Conservation (phyloP, 2,888 invertebrate genomes). For the Gnatocerus cornutus region DNA sequence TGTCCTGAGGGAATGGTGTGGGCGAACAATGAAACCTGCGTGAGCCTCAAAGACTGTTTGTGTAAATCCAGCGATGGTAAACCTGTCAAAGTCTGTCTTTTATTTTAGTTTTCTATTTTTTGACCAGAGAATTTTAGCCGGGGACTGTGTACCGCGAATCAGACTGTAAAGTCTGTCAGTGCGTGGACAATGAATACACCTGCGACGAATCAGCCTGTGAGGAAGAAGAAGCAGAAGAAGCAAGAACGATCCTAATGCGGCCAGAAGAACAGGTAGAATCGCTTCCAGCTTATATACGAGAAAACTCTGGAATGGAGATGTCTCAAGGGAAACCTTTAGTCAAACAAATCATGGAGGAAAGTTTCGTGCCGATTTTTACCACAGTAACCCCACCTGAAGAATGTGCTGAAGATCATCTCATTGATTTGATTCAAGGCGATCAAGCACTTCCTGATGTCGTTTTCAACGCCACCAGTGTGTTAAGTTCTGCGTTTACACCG, state of each 20-base stretch:
- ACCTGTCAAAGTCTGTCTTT: slow-evolving; percentile 75
- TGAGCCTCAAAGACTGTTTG: slow-evolving; percentile 82
- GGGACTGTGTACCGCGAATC: slow-evolving; percentile 77
- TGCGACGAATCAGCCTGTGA: slow-evolving; percentile 77
- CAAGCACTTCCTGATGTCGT: slow-evolving; percentile 72
- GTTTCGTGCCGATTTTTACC: slow-evolving; percentile 42
- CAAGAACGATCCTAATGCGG: too few relatives aligned
- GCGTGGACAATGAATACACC: slow-evolving; percentile 82
- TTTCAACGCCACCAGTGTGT: slow-evolving; percentile 76
- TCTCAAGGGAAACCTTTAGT: not conserved
- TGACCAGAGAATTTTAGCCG: slow-evolving; percentile 62
- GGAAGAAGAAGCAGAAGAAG: not conserved
- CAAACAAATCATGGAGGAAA: not conserved
- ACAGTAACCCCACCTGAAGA: slow-evolving; percentile 71
- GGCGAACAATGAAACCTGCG: slow-evolving; percentile 84
- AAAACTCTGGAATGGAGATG: not conserved
- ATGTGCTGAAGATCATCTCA: slow-evolving; percentile 70
- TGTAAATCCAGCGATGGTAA: slow-evolving; percentile 80
- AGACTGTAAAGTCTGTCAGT: slow-evolving; percentile 85
- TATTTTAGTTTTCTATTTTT: not conserved
- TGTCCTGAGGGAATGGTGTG: slow-evolving; percentile 79
- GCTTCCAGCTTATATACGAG: not conserved
- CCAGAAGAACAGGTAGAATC: not conserved
- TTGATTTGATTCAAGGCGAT: slow-evolving; percentile 72
- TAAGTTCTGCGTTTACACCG: slow-evolving; percentile 73